Base-by-base conservation (phyloP, 2,113 vertebrate species). In the Apteryx owenii region DNA sequence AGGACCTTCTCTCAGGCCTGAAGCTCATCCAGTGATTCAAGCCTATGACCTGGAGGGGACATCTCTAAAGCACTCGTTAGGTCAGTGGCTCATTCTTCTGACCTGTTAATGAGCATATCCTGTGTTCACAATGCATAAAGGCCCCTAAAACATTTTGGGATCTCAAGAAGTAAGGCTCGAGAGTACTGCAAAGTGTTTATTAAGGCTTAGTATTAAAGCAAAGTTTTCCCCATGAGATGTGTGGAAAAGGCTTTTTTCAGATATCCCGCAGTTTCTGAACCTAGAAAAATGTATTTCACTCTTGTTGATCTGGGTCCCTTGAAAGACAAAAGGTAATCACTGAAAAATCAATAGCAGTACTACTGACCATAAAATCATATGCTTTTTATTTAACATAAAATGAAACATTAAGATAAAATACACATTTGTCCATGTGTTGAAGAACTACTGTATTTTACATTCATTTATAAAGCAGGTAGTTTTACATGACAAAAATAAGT, bases 391-490 rank as follows among this genome's bases (percentile, higher is more conserved):
- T 94, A 94, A 96, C 97, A 97, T 95, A 86, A 97, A 98, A 98
- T 89, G 97, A 98, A 96, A 97, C 98, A 91, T 90, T 97, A 90
- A 77, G 95, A 97, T 98, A 98, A 98, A 99, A 98, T 98, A 98
- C 98, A 97, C 71, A 95, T 98, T 81, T 93, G 91, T 50, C 98
- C 98, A 95, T 98, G 98, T 98, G 98, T 97, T 98, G 98, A 97
- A 98, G 98, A 98, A 73, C 98, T 97, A 97, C 97, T 96, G 87
- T 40, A 98, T 97, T 84, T 93, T 98, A 98, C 98, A 98, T 98
- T 98, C 98, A 97, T 95, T 94, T 97, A 88, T 97, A 64, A 98
- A 97, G 93, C 97, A 98, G 97, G 97, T 96, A 95, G 76, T 62
- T 78, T 89, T 96, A 93, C 95, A 97, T 1, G 93, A 80, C 89